Base-by-base conservation (phyloP, 2,797 vertebrate genomes). In the Chaetodon trifasciatus region DNA sequence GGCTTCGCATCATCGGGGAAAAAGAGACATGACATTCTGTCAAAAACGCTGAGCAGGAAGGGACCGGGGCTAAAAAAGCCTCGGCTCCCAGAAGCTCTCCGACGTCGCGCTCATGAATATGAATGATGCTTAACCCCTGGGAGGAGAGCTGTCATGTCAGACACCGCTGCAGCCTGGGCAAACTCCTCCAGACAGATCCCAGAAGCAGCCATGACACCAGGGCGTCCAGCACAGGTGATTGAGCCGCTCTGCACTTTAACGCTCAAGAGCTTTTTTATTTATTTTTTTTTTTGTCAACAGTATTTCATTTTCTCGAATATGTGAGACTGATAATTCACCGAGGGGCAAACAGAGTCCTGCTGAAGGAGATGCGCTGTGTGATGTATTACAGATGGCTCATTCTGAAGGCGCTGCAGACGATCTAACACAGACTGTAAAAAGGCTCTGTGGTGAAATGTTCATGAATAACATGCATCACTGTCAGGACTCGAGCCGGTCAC, bases 61-160 rank as follows among this genome's bases (percentile, higher is more conserved):
- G 49, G 68, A 79, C 32, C 0, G 39, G 58, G 52, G 66, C 66
- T 79, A 68, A 72, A 85, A 83, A 84, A 82, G 70, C 53, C 78
- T 74, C 19, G 8, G 74, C 88, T 89, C 76, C 76, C 66, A 79
- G 82, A 58, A 74, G 88, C 76, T 78, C 73, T 78, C 78, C 0
- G 68, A 79, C 83, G 64, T 58, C 3, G 35, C 72, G 49, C 85
- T 91, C 88, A 91, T 93, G 91, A 90, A 93, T 94, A 94, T 91
- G 88, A 88, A 94, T 91, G 88, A 81, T 16, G 86, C 84, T 83
- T 86, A 89, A 84, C 88, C 89, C 90, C 86, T 64, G 74, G 81
- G 86, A 89, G 78, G 74, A 78, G 72, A 83, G 73, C 89, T 84
- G 89, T 89, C 89, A 60, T 88, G 92, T 92, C 87, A 83, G 75